Evolutionary conservation across 2,113 vertebrate genomes (phyloP).

Genomic region (Nematolebias whitei): DNA sequence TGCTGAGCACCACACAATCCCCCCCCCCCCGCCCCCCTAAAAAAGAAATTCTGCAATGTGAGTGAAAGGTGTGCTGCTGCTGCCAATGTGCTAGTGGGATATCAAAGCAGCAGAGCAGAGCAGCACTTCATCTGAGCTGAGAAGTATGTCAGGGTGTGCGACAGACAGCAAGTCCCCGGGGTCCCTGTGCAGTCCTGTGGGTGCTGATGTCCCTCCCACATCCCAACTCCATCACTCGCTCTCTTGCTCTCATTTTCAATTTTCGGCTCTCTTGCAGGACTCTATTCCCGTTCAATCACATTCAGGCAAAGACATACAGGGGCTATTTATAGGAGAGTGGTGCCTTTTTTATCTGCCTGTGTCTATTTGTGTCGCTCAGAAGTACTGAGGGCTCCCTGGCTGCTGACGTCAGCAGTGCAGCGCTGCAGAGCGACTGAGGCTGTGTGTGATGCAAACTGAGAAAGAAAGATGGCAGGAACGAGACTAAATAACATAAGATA

Average conservation of each 20-base stretch:
- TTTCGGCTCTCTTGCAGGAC: conserved; percentile 29
- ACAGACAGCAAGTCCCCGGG: conserved; percentile 59
- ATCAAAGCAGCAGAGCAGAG: conserved; percentile 46
- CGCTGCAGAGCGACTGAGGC: conserved; percentile 73
- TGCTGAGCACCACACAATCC: conserved; percentile 36
- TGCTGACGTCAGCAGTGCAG: conserved; percentile 78
- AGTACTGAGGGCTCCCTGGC: conserved; percentile 82
- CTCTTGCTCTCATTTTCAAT: conserved; percentile 14
- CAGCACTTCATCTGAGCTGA: conserved; percentile 57
- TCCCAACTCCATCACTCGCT: background rate
- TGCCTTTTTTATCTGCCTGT: conserved; percentile 79
- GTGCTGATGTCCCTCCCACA: conserved; percentile 28
- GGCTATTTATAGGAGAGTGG: conserved; percentile 79
- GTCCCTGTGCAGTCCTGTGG: conserved; percentile 32
- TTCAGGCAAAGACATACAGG: conserved; percentile 71
- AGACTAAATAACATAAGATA: conserved; percentile 34
- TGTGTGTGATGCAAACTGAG: conserved; percentile 24
- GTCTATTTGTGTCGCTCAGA: conserved; percentile 82
- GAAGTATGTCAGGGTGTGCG: conserved; percentile 72
- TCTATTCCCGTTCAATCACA: conserved; percentile 72
- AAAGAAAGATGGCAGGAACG: conserved; percentile 6
- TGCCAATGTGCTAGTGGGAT: conserved; percentile 54
- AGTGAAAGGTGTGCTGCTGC: conserved; percentile 44
- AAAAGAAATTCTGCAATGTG: conserved; percentile 22
- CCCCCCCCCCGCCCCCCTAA: no score